Conservation (phyloP, 2,888 invertebrate genomes). For the Pyralis farinalis region DNA sequence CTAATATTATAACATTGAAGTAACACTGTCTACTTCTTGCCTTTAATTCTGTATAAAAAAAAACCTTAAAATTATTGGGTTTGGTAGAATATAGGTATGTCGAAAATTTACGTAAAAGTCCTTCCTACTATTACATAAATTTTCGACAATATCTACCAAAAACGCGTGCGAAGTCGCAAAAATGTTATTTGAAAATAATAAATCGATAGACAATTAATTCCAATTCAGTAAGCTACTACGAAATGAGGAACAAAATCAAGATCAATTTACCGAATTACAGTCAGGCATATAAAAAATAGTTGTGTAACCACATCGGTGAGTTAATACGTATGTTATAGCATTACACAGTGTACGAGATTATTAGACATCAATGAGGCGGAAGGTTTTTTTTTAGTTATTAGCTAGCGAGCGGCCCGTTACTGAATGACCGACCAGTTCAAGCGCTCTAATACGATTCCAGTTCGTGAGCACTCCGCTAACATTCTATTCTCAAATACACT, state of each 20-base stretch:
- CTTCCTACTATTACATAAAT: too few relatives aligned
- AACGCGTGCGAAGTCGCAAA: too few relatives aligned
- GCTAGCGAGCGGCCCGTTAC: slow-evolving; percentile 29
- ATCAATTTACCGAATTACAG: not conserved
- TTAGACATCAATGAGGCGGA: slow-evolving; percentile 17
- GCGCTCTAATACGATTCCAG: slow-evolving; percentile 29
- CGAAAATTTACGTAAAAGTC: too few relatives aligned
- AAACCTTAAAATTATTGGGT: too few relatives aligned
- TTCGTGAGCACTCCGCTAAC: slow-evolving; percentile 27
- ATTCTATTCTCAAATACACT: slow-evolving; percentile 17
- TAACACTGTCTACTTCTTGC: too few relatives aligned
- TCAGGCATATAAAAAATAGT: not conserved
- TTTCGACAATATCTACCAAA: too few relatives aligned
- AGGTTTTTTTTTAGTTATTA: slow-evolving; percentile 28
- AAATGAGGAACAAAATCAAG: not conserved
- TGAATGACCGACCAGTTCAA: slow-evolving; percentile 44
- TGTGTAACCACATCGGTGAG: slow-evolving; percentile 4
- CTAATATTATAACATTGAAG: too few relatives aligned
- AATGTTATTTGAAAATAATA: too few relatives aligned
- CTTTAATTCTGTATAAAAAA: too few relatives aligned
- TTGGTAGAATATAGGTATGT: too few relatives aligned
- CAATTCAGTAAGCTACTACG: too few relatives aligned
- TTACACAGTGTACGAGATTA: slow-evolving; percentile 12
- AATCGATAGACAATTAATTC: too few relatives aligned
- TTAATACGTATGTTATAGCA: slow-evolving; percentile 5